phyloP scores from a whole-genome alignment of 2,113 vertebrate genomes.

The Callospermophilus lateralis region DNA sequence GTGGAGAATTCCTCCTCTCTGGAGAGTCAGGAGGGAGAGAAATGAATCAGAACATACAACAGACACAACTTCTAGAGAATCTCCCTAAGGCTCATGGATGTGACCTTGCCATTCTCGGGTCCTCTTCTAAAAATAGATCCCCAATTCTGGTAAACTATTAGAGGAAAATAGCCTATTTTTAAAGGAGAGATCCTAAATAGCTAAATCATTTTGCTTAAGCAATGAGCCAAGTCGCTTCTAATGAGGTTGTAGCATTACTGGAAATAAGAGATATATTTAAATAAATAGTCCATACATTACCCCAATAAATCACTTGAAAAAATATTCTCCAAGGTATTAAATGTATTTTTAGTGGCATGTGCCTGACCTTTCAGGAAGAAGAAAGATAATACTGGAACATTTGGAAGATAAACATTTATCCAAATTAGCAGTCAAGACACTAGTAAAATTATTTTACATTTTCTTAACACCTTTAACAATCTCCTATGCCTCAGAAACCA shows the following conservation, averaged over 20 bases:
- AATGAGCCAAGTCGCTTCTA: slow-evolving; percentile 81
- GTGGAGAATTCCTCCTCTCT: slow-evolving; percentile 48
- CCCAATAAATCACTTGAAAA: slow-evolving; percentile 80
- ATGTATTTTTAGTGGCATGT: slow-evolving; percentile 77
- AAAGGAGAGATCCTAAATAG: slow-evolving; percentile 74
- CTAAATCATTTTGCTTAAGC: slow-evolving; percentile 80
- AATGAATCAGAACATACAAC: slow-evolving; percentile 8
- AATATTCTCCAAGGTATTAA: slow-evolving; percentile 72
- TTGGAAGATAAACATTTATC: slow-evolving; percentile 78
- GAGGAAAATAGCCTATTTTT: slow-evolving; percentile 79
- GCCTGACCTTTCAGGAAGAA: slow-evolving; percentile 72
- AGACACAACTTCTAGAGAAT: slow-evolving; percentile 47
- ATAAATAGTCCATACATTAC: slow-evolving; percentile 77
- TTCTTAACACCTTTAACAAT: slow-evolving; percentile 76
- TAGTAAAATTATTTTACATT: slow-evolving; percentile 77
- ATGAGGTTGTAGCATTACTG: slow-evolving; percentile 80
- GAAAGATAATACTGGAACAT: slow-evolving; percentile 72
- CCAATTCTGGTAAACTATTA: slow-evolving; percentile 75
- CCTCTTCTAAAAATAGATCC: slow-evolving; percentile 73
- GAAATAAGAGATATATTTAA: slow-evolving; percentile 81
- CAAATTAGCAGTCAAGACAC: slow-evolving; percentile 74
- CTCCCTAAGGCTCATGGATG: slow-evolving; percentile 41
- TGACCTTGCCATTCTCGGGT: slow-evolving; percentile 58
- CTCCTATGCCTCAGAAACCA: slow-evolving; percentile 63
- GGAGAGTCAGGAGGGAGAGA: slow-evolving; percentile 35